Percentiles rank a stretch among this genome's conserved stretches.
Conservation (phyloP, 2,797 vertebrate species). For the Aplochiton taeniatus region DNA sequence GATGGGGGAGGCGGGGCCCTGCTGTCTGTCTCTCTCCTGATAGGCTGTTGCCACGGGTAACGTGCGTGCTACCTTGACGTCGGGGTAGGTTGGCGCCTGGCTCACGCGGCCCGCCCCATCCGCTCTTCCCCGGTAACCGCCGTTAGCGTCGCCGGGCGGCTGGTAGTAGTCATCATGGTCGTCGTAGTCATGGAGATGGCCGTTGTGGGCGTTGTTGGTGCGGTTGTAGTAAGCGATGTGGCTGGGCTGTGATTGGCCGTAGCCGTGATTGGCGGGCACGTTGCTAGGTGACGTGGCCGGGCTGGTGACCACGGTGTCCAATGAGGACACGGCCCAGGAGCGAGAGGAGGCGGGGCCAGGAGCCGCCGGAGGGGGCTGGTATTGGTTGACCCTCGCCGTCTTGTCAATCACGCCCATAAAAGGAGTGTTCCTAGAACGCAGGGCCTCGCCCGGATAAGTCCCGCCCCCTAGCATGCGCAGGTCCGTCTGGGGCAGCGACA, state of each 20-base stretch:
- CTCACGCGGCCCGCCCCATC: slow-evolving; percentile 83
- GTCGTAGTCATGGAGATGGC: slow-evolving; percentile 87
- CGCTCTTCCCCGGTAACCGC: slow-evolving; percentile 56
- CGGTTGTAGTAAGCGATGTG: slow-evolving; percentile 98
- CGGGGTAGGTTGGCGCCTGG: slow-evolving; percentile 87
- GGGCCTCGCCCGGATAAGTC: slow-evolving; percentile 89
- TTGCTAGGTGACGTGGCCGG: slow-evolving; percentile 84
- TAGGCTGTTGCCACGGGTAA: slow-evolving; percentile 64
- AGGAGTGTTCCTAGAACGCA: slow-evolving; percentile 89
- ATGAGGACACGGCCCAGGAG: slow-evolving; percentile 95
- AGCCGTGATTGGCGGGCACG: slow-evolving; percentile 53
- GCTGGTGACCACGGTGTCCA: slow-evolving; percentile 89
- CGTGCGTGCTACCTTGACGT: slow-evolving; percentile 67
- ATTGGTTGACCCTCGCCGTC: slow-evolving; percentile 89
- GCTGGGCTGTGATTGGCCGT: slow-evolving; percentile 64
- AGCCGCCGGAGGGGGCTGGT: slow-evolving; percentile 79
- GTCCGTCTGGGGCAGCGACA: slow-evolving; percentile 83
- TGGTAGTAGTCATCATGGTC: slow-evolving; percentile 71
- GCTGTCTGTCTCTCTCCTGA: slow-evolving; percentile 74
- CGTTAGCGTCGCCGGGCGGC: slow-evolving; percentile 74
- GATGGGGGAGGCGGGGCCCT: slow-evolving; percentile 92
- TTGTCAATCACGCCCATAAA: slow-evolving; percentile 97
- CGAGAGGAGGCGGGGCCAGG: slow-evolving; percentile 73
- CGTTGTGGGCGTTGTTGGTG: slow-evolving; percentile 97
- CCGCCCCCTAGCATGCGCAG: slow-evolving; percentile 64